These are phyloP conservation scores for Numida meleagris DNA, from an alignment of 2,113 vertebrate genomes.

Conservation along the genomic window DNA sequence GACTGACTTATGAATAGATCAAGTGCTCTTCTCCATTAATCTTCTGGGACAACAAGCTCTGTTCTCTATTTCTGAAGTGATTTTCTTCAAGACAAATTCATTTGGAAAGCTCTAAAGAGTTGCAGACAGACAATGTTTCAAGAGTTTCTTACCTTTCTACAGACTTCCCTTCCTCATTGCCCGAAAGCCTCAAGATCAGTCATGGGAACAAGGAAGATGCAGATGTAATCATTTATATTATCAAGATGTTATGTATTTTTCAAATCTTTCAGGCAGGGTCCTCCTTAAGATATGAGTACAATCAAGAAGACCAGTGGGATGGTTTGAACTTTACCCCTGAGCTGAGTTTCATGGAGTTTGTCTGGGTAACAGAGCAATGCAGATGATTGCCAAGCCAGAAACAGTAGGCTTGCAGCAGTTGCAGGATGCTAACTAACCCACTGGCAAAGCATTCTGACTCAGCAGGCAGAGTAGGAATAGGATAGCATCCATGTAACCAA, in stretches of 20 bases:
- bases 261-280: neutral
- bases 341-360: neutral
- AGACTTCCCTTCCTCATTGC: neutral
- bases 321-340: neutral
- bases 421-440: neutral
- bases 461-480: neutral
- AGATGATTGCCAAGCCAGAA: neutral
- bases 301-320: neutral
- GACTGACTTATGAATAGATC: neutral
- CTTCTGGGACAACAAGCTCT: neutral
- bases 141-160: neutral
- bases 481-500: neutral
- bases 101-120: neutral
- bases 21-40: neutral
- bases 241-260: neutral
- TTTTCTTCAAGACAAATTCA: neutral
- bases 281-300: neutral
- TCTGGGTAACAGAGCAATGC: slow-evolving; percentile 1
- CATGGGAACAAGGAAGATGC: neutral
- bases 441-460: neutral
- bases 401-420: neutral
- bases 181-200: neutral
- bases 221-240: neutral
- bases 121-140: neutral
- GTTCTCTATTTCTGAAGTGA: neutral